phyloP scores from a whole-genome alignment of 2,113 vertebrate species.

The Daubentonia madagascariensis region DNA sequence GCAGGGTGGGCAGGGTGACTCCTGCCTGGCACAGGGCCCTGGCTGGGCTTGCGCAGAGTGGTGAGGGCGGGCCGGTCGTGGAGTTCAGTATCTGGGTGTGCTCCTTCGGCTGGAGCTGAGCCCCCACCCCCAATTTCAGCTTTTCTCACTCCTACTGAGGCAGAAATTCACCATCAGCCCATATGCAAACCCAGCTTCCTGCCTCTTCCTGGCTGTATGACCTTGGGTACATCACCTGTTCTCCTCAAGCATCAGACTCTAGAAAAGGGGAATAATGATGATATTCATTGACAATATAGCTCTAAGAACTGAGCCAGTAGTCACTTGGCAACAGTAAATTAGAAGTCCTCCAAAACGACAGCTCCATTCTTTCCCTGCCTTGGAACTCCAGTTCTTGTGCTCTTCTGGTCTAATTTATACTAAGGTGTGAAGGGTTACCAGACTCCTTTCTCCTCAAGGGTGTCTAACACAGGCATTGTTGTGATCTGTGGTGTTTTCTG shows the following conservation, averaged over 20 bases:
- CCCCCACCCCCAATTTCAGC: background rate
- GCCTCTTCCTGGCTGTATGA: background rate
- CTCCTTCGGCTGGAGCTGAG: background rate
- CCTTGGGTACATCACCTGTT: background rate
- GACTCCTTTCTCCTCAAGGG: fast-evolving
- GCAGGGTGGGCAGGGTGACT: background rate
- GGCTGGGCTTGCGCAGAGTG: background rate
- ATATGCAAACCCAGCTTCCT: background rate
- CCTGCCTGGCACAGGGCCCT: background rate
- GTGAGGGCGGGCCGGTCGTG: background rate
- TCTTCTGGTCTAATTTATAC: background rate
- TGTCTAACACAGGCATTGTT: background rate
- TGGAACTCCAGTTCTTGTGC: background rate
- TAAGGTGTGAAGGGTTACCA: background rate
- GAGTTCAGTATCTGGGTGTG: slow-evolving; percentile 48
- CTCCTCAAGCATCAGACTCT: background rate
- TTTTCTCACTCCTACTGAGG: background rate
- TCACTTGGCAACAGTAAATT: background rate
- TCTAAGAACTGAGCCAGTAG: background rate
- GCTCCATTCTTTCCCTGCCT: background rate
- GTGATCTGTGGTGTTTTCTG: background rate
- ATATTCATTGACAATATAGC: background rate
- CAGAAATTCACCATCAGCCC: background rate
- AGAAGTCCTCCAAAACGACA: background rate
- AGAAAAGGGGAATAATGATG: background rate